These are phyloP conservation scores for Trichonephila clavipes DNA, from an alignment of 1,140 invertebrate genomes.

Conservation along the genomic window DNA sequence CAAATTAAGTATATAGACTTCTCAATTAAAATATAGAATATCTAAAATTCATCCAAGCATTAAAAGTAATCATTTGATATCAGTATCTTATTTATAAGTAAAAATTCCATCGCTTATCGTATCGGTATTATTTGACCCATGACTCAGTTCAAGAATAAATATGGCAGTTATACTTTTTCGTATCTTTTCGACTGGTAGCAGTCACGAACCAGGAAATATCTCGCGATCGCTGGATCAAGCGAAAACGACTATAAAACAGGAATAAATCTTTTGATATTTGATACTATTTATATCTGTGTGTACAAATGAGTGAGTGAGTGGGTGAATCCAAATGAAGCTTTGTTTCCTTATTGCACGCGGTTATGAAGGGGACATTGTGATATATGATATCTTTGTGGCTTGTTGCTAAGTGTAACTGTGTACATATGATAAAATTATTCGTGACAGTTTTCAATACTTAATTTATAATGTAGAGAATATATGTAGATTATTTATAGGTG, in stretches of 20 bases:
- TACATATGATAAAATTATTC: too few species aligned
- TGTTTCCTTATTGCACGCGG: background rate
- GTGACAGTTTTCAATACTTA: too few species aligned
- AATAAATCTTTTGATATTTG: slow-evolving; percentile 26
- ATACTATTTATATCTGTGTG: slow-evolving; percentile 19
- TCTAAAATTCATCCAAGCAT: too few species aligned
- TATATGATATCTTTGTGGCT: background rate
- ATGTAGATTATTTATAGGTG: too few species aligned
- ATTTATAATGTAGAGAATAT: too few species aligned
- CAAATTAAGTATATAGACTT: too few species aligned
- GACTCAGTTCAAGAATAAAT: slow-evolving; percentile 19
- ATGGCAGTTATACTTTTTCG: background rate
- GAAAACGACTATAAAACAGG: background rate
- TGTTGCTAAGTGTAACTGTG: too few species aligned
- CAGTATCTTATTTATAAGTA: too few species aligned
- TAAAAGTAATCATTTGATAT: too few species aligned
- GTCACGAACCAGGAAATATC: slow-evolving; percentile 28
- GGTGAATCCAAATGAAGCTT: background rate
- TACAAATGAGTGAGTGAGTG: background rate
- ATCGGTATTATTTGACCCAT: slow-evolving; percentile 8
- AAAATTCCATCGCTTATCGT: background rate
- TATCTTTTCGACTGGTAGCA: background rate
- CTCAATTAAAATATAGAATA: too few species aligned
- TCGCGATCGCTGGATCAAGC: background rate
- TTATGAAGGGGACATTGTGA: background rate